Evolutionary conservation across 1,140 invertebrate genomes (phyloP), one percentile per base, ranked within the genome.

Genomic region (Mycetomoellerius zeteki): DNA sequence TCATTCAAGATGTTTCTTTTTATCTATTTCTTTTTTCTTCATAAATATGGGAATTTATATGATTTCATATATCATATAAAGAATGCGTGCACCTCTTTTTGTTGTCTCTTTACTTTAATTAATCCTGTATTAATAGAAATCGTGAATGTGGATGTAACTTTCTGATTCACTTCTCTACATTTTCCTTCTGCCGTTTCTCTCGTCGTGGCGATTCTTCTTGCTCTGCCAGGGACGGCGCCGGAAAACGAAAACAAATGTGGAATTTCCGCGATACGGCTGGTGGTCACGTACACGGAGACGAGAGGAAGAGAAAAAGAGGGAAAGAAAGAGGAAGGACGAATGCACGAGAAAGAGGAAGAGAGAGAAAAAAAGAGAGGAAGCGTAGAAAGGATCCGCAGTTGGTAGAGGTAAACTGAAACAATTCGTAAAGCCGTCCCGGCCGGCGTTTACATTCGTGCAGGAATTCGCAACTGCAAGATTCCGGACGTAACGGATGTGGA

Each of bases 401-500:
- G 67, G 67, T 27, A 67, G 58, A 27, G 75, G 64, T 71, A 71
- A 73, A 72, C 90, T 86, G 89, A 93, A 93, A 94, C 93, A 94
- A 94, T 95, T 91, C 91, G 90, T 91, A 88, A 90, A 93, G 90
- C 86, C 84, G 75, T 92, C 91, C 78, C 86, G 82, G 72, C 76
- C 86, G 80, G 58, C 90, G 92, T 94, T 94, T 94, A 92, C 93
- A 94, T 93, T 92, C 89, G 78, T 86, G 82, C 86, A 86, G 91
- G 91, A 94, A 94, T 95, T 94, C 91, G 90, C 90, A 92, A 94
- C 94, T 94, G 88, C 93, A 86, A 94, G 91, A 94, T 94, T 94
- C 93, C 86, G 67, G 73, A 33, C 33, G 50, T 64, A 58, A 80
- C 80, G 50, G 60, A 64, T 43, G 56, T 50, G 86, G 67, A 82